Percentiles rank a stretch among this genome's conserved stretches.
phyloP scores from a whole-genome alignment of 2,113 vertebrate species.

The Thamnophis sirtalis region DNA sequence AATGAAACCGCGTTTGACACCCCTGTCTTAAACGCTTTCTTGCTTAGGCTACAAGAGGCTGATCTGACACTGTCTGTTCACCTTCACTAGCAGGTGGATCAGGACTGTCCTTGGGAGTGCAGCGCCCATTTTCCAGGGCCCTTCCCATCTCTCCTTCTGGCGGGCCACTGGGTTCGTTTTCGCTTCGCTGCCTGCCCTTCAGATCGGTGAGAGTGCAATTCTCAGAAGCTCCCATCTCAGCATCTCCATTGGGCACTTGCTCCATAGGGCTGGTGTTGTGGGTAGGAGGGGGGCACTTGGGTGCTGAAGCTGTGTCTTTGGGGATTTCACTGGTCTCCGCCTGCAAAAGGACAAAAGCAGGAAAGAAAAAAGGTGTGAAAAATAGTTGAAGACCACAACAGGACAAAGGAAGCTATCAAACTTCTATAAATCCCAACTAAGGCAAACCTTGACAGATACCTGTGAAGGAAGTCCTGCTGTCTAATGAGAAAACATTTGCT shows the following conservation, averaged over 20 bases:
- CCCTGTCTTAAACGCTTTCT: not conserved
- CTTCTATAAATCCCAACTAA: not conserved
- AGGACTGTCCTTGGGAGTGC: conserved; percentile 71
- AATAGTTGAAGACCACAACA: too few relatives aligned
- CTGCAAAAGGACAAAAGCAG: conserved; percentile 56
- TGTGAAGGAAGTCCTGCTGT: not conserved
- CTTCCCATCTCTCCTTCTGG: conserved; percentile 67
- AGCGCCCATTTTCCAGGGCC: conserved; percentile 83
- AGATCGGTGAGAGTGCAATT: conserved; percentile 67
- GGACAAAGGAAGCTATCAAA: not conserved
- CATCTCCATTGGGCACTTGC: conserved; percentile 85
- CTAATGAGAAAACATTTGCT: not conserved
- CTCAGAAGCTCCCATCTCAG: conserved; percentile 73
- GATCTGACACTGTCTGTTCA: conserved; percentile 50
- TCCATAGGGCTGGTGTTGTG: conserved; percentile 71
- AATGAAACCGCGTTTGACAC: too few relatives aligned
- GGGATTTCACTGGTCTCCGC: conserved; percentile 76
- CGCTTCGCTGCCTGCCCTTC: conserved; percentile 64
- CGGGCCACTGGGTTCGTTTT: conserved; percentile 66
- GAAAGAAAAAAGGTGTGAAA: not conserved
- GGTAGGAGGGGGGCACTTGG: conserved; percentile 73
- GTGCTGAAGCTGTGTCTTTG: conserved; percentile 71
- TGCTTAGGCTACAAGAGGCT: not conserved
- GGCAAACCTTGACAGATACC: not conserved
- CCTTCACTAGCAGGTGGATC: conserved; percentile 76